Conservation (phyloP, 2,113 vertebrate genomes). For the Sclerurus mexicanus region DNA sequence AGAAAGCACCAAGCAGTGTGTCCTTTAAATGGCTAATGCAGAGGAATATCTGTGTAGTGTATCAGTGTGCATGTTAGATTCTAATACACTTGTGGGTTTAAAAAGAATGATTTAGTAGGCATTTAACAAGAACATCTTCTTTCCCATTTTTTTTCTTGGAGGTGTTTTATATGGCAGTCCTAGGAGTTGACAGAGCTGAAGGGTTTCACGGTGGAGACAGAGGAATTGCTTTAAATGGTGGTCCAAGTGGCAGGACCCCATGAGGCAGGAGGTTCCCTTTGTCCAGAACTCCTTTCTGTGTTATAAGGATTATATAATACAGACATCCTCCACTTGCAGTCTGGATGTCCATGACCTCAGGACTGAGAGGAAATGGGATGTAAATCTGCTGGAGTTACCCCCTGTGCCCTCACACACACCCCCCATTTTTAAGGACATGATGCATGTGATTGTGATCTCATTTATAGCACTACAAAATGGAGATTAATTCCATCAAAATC, state of each 20-base stretch:
- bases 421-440: background rate
- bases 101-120: background rate
- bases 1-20: background rate
- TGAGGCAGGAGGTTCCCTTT: background rate
- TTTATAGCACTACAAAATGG: slow-evolving; percentile 24
- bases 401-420: background rate
- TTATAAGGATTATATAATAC: background rate
- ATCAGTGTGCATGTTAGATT: background rate
- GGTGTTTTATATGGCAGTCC: background rate
- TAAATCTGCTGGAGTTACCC: background rate
- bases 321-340: background rate
- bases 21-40: background rate
- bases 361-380: background rate
- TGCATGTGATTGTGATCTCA: background rate
- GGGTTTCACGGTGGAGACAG: background rate
- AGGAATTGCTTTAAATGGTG: background rate
- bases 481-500: slow-evolving; percentile 44
- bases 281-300: background rate
- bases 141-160: background rate
- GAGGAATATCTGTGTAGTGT: background rate
- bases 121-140: background rate
- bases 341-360: background rate
- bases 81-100: background rate
- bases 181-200: background rate
- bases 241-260: background rate